phyloP scores from a whole-genome alignment of 2,113 vertebrate species.

The Microtus montanus region DNA sequence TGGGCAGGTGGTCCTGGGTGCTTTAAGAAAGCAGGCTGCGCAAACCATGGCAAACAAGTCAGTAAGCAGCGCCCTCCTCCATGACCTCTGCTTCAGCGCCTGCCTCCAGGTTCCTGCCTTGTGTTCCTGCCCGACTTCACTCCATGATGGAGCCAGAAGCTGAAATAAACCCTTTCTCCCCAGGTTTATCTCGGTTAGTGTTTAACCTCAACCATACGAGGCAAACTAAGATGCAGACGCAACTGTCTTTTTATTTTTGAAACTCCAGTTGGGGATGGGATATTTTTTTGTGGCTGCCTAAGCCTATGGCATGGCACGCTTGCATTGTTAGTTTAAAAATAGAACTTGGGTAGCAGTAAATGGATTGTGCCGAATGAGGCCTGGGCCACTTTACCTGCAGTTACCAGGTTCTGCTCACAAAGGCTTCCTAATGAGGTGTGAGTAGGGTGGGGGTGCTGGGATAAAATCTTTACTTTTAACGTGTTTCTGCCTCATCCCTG shows the following conservation, averaged over 20 bases:
- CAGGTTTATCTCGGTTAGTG: neutral
- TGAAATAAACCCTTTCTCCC: neutral
- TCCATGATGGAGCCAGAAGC: neutral
- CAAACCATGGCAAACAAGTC: neutral
- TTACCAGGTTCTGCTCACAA: neutral
- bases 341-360: slow-evolving; percentile 41
- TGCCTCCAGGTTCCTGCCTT: neutral
- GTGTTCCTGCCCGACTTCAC: neutral
- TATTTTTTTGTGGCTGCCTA: slow-evolving; percentile 27
- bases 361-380: slow-evolving; percentile 34
- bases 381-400: slow-evolving; percentile 30
- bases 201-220: neutral
- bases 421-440: neutral
- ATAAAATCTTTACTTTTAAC: slow-evolving; percentile 21
- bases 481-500: neutral
- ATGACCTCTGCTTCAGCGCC: neutral
- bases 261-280: neutral
- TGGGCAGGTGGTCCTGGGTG: neutral
- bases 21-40: neutral
- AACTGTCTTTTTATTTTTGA: slow-evolving; percentile 13
- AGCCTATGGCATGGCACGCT: slow-evolving; percentile 49
- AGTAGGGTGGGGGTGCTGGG: neutral
- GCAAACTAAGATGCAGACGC: neutral
- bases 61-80: neutral
- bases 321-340: slow-evolving; percentile 32